Percentiles rank a stretch among this genome's conserved stretches.
These are phyloP conservation scores for Bruchidius siliquastri DNA, from an alignment of 2,888 invertebrate genomes.

Conservation along the genomic window DNA sequence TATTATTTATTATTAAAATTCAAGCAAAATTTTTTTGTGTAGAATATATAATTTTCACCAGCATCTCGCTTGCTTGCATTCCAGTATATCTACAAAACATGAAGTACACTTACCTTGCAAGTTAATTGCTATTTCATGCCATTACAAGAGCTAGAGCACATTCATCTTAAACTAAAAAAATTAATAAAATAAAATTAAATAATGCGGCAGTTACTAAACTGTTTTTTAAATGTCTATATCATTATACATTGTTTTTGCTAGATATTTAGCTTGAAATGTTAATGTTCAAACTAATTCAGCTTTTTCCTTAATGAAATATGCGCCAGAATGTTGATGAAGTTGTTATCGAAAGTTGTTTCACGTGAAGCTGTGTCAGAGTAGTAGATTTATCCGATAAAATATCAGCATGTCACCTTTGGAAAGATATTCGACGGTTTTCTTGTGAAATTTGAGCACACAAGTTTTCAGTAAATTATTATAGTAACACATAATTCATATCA, in stretches of 20 bases:
- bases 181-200: constrained; percentile 23
- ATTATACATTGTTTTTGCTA: not conserved
- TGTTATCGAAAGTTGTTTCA: no score
- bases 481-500: no score
- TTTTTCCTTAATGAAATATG: no score
- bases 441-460: no score
- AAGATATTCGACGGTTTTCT: no score
- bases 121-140: constrained; percentile 35
- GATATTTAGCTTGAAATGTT: not conserved
- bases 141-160: constrained; percentile 36
- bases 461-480: no score
- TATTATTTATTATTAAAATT: no score
- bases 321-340: no score
- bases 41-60: not conserved
- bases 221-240: not conserved
- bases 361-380: no score
- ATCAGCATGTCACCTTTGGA: no score
- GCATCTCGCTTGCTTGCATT: not conserved
- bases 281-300: not conserved
- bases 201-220: constrained; percentile 5
- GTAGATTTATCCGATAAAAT: no score
- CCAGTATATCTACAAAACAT: not conserved
- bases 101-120: constrained; percentile 19
- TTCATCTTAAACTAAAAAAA: constrained; percentile 38
- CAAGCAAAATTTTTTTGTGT: no score